phyloP scores from a whole-genome alignment of 2,797 vertebrate species.

The Oryzias dopingdopingensis region DNA sequence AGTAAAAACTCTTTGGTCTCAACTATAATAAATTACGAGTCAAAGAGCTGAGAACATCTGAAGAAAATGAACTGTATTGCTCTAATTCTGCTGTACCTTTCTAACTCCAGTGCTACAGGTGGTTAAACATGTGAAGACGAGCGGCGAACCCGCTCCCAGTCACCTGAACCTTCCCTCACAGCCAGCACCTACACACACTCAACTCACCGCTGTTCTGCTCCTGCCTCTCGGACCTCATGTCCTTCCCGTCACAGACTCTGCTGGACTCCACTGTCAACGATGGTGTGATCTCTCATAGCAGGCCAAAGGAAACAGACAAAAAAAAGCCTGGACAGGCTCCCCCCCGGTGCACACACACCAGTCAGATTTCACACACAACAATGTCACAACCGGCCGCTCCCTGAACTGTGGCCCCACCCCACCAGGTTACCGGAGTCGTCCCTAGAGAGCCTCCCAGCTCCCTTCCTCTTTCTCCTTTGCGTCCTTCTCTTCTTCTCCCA shows the following conservation, averaged over 20 bases:
- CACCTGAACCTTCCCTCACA: not conserved
- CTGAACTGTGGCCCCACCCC: conserved; percentile 68
- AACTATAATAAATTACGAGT: too few relatives aligned
- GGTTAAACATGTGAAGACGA: conserved; percentile 6
- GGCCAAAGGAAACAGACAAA: conserved; percentile 29
- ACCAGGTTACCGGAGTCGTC: conserved; percentile 67
- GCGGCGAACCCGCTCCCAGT: conserved; percentile 19
- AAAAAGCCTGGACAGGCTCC: conserved; percentile 12
- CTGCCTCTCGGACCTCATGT: conserved; percentile 78
- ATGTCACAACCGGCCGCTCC: conserved; percentile 47
- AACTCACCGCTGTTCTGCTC: conserved; percentile 76
- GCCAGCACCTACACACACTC: conserved; percentile 6
- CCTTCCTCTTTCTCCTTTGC: conserved; percentile 14
- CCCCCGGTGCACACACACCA: conserved; percentile 38
- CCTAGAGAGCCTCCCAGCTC: conserved; percentile 28
- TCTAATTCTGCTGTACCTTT: too few relatives aligned
- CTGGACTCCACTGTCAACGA: conserved; percentile 72
- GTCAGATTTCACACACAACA: conserved; percentile 40
- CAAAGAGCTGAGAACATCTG: too few relatives aligned
- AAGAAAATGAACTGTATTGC: too few relatives aligned
- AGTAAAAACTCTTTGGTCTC: too few relatives aligned
- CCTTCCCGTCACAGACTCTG: conserved; percentile 60
- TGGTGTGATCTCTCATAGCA: conserved; percentile 72
- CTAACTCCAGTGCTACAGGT: too few relatives aligned
- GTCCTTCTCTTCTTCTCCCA: conserved; percentile 9